phyloP scores from a whole-genome alignment of 2,797 vertebrate genomes.

The Myotis vivesi region DNA sequence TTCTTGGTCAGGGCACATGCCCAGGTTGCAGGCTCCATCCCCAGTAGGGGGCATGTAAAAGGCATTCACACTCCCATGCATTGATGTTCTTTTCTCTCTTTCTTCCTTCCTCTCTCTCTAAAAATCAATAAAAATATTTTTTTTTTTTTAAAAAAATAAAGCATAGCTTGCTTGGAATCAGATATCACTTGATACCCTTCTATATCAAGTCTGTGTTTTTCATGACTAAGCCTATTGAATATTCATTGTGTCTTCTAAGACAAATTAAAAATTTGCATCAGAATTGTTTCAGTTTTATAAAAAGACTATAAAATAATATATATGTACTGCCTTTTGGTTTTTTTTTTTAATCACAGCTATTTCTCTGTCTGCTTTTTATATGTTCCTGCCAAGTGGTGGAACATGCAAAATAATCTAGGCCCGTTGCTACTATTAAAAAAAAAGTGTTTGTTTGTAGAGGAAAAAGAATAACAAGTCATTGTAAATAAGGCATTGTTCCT shows the following conservation, averaged over 20 bases:
- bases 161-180: neutral
- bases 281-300: conserved; percentile 51
- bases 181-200: conserved; percentile 4
- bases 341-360: neutral
- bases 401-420: conserved; percentile 34
- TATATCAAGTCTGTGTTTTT: conserved; percentile 46
- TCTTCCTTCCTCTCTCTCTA: no score
- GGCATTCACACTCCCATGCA: no score
- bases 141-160: neutral
- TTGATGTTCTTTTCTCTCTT: no score
- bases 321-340: conserved; percentile 59
- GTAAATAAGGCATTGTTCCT: conserved; percentile 26
- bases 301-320: neutral
- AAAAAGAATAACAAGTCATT: conserved; percentile 36
- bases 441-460: conserved; percentile 38
- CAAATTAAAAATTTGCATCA: conserved; percentile 47
- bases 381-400: conserved; percentile 52
- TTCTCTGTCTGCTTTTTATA: conserved; percentile 62
- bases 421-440: neutral
- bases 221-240: conserved; percentile 34
- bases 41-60: no score
- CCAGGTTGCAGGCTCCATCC: no score
- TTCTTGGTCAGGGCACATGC: no score
- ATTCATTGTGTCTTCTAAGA: conserved; percentile 48
- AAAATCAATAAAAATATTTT: no score